A percentile compares a stretch with the other conserved stretches of the same genome.
Evolutionary conservation across 2,113 vertebrate genomes (phyloP).

Genomic region (Ctenomys sociabilis): DNA sequence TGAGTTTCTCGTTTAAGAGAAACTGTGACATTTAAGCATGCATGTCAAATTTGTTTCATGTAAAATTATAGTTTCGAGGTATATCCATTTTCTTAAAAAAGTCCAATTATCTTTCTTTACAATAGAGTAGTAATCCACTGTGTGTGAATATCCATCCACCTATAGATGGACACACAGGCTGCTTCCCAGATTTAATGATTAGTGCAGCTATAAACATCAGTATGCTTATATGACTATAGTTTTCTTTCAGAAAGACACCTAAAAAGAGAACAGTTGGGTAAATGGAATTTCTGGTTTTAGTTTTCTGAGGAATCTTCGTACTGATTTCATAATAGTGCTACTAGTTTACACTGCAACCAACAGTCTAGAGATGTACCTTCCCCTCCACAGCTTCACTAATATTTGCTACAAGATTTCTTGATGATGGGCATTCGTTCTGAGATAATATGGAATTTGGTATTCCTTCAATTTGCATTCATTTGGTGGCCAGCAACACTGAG

Average conservation of each 20-base stretch:
- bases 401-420: not conserved
- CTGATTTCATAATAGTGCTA: not conserved
- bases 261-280: not conserved
- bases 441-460: not conserved
- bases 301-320: not conserved
- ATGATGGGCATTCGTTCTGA: not conserved
- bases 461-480: not conserved
- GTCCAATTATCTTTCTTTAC: not conserved
- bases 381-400: too few relatives aligned
- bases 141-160: not conserved
- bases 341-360: not conserved
- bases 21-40: not conserved
- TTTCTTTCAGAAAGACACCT: not conserved
- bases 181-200: not conserved
- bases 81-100: not conserved
- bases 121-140: not conserved
- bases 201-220: not conserved
- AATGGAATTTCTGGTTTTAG: not conserved
- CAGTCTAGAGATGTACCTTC: not conserved
- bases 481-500: not conserved
- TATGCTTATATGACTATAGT: not conserved
- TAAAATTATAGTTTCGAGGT: not conserved
- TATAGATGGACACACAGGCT: not conserved
- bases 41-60: not conserved
- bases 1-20: not conserved